A percentile compares a stretch with the other conserved stretches of the same genome.
Evolutionary conservation across 2,113 vertebrate species (phyloP).

Genomic region (Prolemur simus): DNA sequence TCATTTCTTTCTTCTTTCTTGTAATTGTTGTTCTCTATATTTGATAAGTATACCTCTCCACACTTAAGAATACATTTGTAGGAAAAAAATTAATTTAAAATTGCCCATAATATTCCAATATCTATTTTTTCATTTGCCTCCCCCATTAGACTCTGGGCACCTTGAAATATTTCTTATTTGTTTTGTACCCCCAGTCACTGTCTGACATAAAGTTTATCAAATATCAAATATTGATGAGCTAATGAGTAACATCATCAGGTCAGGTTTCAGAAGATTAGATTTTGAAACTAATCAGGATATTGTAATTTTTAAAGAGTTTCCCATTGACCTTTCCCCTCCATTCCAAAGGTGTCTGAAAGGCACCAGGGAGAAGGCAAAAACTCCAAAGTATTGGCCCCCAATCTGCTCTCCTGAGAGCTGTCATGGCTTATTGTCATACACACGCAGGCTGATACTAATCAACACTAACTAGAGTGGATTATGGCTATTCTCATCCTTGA

Average conservation of each 20-base stretch:
- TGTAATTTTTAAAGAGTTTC: background rate
- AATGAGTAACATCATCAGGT: background rate
- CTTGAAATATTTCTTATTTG: slow-evolving; percentile 20
- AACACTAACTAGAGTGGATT: background rate
- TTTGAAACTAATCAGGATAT: background rate
- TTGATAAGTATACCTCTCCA: background rate
- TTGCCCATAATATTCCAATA: background rate
- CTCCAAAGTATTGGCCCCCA: background rate
- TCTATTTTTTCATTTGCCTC: background rate
- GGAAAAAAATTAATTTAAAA: background rate
- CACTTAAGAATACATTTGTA: background rate
- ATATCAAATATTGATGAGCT: background rate
- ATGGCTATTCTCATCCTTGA: background rate
- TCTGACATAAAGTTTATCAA: background rate
- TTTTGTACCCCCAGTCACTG: background rate
- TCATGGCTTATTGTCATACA: background rate
- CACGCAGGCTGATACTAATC: background rate
- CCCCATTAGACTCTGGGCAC: background rate
- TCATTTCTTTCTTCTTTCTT: background rate
- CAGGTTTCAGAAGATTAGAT: background rate
- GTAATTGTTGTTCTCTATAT: background rate
- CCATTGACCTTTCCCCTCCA: background rate
- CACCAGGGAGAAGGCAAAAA: background rate
- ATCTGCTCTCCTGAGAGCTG: background rate
- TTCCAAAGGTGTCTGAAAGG: background rate